A percentile compares a stretch with the other conserved stretches of the same genome.
Conservation (phyloP, 2,888 invertebrate genomes). For the Minunthozetes semirufus region DNA sequence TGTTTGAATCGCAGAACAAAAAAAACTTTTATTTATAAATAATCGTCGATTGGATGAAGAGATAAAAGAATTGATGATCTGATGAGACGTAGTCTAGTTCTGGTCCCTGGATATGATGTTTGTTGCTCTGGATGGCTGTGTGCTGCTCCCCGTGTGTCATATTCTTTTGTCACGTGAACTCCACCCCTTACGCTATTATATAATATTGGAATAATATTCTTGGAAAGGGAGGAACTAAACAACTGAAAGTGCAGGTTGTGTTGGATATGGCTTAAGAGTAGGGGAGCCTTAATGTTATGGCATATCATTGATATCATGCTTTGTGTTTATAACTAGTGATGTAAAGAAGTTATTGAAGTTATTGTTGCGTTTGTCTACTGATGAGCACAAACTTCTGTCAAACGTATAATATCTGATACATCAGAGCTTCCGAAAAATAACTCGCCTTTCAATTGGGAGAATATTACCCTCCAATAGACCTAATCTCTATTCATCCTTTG, state of each 20-base stretch:
- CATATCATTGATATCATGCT: neutral
- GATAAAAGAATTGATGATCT: neutral
- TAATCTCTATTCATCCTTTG: neutral
- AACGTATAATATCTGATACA: neutral
- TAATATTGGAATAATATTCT: neutral
- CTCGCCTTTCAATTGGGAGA: neutral
- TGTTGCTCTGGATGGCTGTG: slow-evolving; percentile 1
- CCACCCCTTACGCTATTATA: slow-evolving; percentile 27
- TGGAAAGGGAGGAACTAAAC: slow-evolving; percentile 9
- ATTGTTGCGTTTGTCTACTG: slow-evolving; percentile 13
- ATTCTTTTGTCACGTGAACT: slow-evolving; percentile 29
- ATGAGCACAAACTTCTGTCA: slow-evolving; percentile 20
- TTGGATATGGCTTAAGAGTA: neutral
- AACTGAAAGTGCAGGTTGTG: slow-evolving; percentile 1
- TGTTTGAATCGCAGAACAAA: neutral
- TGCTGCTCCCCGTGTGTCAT: neutral
- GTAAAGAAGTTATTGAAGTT: slow-evolving; percentile 24
- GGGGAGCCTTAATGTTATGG: neutral
- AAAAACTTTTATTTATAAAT: neutral
- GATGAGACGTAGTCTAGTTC: neutral
- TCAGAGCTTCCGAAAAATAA: neutral
- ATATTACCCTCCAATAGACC: neutral
- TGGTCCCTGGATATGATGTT: neutral
- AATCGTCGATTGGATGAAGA: neutral
- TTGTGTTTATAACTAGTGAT: slow-evolving; percentile 15